Conservation (phyloP, 2,888 invertebrate species). For the Amblyjoppa proteus region DNA sequence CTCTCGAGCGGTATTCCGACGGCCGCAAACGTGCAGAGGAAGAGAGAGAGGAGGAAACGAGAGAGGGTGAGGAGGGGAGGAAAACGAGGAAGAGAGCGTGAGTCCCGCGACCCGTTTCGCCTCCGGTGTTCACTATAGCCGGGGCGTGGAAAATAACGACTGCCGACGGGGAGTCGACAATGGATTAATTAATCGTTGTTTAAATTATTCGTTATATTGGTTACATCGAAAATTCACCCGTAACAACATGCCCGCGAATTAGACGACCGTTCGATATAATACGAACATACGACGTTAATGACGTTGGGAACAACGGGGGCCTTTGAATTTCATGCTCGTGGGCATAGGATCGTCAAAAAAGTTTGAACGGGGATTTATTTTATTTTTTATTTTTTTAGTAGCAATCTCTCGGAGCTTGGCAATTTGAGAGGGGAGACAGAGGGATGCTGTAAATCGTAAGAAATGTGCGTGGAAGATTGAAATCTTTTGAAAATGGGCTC, state of each 20-base stretch:
- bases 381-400: slow-evolving; percentile 1
- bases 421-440: background rate
- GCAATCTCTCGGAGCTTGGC: background rate
- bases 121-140: background rate
- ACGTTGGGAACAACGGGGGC: background rate
- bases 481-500: background rate
- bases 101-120: slow-evolving; percentile 14
- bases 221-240: slow-evolving; percentile 28
- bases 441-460: background rate
- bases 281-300: background rate
- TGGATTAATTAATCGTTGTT: slow-evolving; percentile 60
- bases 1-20: background rate
- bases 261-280: background rate
- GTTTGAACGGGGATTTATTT: background rate
- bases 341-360: background rate
- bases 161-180: slow-evolving; percentile 18
- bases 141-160: slow-evolving; percentile 2
- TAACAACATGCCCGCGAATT: background rate
- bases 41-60: too few species aligned
- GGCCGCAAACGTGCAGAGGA: background rate
- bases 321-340: background rate
- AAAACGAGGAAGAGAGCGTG: background rate
- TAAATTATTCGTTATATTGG: slow-evolving; percentile 51
- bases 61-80: too few species aligned
- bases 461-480: background rate